These are phyloP conservation scores for Embidobia sp. DNA, from an alignment of 2,888 invertebrate genomes.

Conservation along the genomic window DNA sequence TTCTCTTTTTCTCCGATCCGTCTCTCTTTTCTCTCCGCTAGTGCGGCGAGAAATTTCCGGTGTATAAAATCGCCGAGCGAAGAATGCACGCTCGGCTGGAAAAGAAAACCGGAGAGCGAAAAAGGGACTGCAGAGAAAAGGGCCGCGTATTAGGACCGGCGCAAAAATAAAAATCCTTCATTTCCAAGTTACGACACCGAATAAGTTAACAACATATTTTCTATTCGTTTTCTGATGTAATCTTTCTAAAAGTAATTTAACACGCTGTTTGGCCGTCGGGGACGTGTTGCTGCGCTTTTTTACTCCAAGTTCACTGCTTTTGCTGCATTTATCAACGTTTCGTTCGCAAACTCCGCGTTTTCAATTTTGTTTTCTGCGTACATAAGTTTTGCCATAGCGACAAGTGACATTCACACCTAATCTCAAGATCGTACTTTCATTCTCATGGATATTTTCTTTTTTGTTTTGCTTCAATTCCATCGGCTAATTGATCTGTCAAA, in stretches of 20 bases:
- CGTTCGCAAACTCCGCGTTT: neutral
- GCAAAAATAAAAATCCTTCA: conserved; percentile 17
- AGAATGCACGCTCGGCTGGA: conserved; percentile 63
- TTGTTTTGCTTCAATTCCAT: no score
- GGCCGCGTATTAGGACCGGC: conserved; percentile 26
- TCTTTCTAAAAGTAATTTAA: conserved; percentile 33
- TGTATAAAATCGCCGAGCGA: conserved; percentile 60
- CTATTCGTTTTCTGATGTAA: conserved; percentile 40
- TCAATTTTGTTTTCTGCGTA: neutral
- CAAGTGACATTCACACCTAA: no score
- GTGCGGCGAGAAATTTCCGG: conserved; percentile 68
- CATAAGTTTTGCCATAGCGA: no score
- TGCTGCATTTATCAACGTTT: conserved; percentile 20
- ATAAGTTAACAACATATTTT: conserved; percentile 38
- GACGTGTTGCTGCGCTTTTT: conserved; percentile 34
- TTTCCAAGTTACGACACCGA: conserved; percentile 31
- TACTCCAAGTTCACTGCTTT: conserved; percentile 17
- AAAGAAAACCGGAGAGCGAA: conserved; percentile 56
- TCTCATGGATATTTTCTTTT: no score
- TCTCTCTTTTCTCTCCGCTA: conserved; percentile 41
- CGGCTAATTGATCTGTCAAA: no score
- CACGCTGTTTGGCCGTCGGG: conserved; percentile 30
- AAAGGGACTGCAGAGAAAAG: conserved; percentile 40
- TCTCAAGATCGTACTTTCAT: no score
- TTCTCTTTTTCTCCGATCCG: conserved; percentile 31